These are phyloP conservation scores for Troides aeacus DNA, from an alignment of 2,888 invertebrate genomes.

Conservation along the genomic window DNA sequence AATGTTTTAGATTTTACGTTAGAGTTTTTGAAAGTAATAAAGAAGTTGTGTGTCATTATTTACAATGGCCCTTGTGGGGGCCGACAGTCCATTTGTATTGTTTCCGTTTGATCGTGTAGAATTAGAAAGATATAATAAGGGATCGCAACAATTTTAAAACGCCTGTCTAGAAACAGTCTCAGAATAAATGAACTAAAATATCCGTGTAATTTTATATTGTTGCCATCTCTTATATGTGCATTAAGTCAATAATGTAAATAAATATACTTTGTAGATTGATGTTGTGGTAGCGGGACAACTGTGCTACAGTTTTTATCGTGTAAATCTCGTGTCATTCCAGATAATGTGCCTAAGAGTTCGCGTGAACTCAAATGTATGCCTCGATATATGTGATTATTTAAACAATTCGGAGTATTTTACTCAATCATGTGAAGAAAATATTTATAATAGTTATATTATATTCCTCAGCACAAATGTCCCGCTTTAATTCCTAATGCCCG, in stretches of 20 bases:
- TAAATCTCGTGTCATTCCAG: conserved; percentile 53
- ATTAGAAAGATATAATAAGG: conserved; percentile 4
- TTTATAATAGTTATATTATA: conserved; percentile 41
- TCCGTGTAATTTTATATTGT: conserved; percentile 32
- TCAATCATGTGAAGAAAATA: conserved; percentile 24
- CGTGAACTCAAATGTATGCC: conserved; percentile 58
- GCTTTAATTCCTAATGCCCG: conserved; percentile 43
- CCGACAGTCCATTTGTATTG: conserved; percentile 29
- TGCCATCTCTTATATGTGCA: conserved; percentile 28
- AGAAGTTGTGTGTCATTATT: conserved; percentile 25
- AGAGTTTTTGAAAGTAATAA: conserved; percentile 20
- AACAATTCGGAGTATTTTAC: conserved; percentile 20
- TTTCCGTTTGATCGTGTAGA: conserved; percentile 29
- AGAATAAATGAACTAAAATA: conserved; percentile 14
- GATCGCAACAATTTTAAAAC: conserved; percentile 1
- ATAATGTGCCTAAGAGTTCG: conserved; percentile 71
- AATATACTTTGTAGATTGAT: conserved; percentile 42
- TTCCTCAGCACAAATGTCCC: conserved; percentile 56
- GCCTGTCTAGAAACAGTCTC: neutral
- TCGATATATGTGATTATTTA: conserved; percentile 37
- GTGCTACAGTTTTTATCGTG: conserved; percentile 40
- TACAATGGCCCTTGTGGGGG: conserved; percentile 10
- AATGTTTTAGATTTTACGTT: conserved; percentile 46
- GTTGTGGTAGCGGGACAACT: conserved; percentile 59
- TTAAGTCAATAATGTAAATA: conserved; percentile 51